These are phyloP conservation scores for Hylaeus volcanicus DNA, from an alignment of 1,140 invertebrate species.

Conservation along the genomic window DNA sequence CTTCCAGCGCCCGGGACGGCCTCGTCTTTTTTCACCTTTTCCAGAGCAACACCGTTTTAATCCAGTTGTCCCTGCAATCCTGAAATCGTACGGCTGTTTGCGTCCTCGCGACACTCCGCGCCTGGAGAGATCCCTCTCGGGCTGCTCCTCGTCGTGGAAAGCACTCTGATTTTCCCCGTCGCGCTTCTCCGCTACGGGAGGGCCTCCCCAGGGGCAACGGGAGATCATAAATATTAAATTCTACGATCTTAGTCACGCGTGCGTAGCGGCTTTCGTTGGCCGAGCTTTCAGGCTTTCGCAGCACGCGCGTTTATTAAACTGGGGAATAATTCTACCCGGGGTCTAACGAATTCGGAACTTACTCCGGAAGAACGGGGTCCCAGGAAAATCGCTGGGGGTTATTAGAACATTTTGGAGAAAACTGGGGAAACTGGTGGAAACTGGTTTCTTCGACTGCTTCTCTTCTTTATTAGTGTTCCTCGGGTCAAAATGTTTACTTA, in stretches of 20 bases:
- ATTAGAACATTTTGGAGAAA: too few species aligned
- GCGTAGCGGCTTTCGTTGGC: not conserved
- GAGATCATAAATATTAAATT: constrained; percentile 5
- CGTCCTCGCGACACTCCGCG: not conserved
- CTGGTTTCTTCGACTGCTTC: too few species aligned
- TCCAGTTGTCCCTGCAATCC: not conserved
- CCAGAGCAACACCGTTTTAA: not conserved
- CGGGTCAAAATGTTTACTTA: too few species aligned
- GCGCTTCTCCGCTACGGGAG: too few species aligned
- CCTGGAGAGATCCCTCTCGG: not conserved
- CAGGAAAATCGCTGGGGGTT: too few species aligned
- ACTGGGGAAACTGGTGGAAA: too few species aligned
- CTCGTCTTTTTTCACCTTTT: too few species aligned
- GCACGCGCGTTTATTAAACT: not conserved
- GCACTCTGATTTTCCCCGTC: constrained; percentile 1
- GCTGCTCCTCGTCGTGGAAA: not conserved
- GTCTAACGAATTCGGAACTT: too few species aligned
- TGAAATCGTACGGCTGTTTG: not conserved
- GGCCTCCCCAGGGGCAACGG: not conserved
- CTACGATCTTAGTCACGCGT: constrained; percentile 6
- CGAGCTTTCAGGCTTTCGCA: not conserved
- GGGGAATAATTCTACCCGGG: too few species aligned
- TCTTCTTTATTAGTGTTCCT: too few species aligned
- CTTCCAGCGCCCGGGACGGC: too few species aligned
- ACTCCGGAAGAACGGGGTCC: too few species aligned